A percentile compares a stretch with the other conserved stretches of the same genome.
Evolutionary conservation across 1,140 invertebrate species (phyloP).

Genomic region (Steinernema khuongi): DNA sequence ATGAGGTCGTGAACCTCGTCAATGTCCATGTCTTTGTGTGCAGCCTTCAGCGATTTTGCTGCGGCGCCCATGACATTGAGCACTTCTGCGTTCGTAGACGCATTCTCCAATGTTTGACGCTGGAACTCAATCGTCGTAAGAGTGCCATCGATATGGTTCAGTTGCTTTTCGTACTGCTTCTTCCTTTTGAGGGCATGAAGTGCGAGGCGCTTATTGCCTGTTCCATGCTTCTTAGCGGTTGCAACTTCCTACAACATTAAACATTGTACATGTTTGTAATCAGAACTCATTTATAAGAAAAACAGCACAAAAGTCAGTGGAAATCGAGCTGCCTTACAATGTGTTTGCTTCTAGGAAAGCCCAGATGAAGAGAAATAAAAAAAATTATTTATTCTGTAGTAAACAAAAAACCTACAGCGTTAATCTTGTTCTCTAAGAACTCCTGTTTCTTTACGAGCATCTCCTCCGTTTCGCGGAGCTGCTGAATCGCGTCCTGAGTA

Average conservation of each 20-base stretch:
- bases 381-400: conserved; percentile 16
- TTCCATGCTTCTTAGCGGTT: conserved; percentile 83
- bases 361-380: no score
- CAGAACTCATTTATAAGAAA: no score
- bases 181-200: conserved; percentile 94
- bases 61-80: conserved; percentile 91
- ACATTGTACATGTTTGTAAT: conserved; percentile 1
- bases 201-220: conserved; percentile 94
- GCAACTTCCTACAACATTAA: conserved; percentile 67
- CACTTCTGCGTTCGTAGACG: conserved; percentile 96
- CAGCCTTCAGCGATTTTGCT: conserved; percentile 81
- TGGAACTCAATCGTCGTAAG: conserved; percentile 90
- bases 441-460: conserved; percentile 96
- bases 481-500: conserved; percentile 95
- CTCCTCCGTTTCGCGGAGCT: conserved; percentile 89
- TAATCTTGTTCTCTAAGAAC: conserved; percentile 91
- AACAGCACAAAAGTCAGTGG: no score
- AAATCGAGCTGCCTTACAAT: no score
- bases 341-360: no score
- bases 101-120: conserved; percentile 85
- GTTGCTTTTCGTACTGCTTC: conserved; percentile 92
- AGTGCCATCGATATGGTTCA: conserved; percentile 96
- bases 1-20: conserved; percentile 77
- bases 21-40: conserved; percentile 83
- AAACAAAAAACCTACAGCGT: conserved; percentile 63